Evolutionary conservation across 2,888 invertebrate species (phyloP), one percentile per base, ranked within the genome.

Genomic region (Prenolepis imparis): DNA sequence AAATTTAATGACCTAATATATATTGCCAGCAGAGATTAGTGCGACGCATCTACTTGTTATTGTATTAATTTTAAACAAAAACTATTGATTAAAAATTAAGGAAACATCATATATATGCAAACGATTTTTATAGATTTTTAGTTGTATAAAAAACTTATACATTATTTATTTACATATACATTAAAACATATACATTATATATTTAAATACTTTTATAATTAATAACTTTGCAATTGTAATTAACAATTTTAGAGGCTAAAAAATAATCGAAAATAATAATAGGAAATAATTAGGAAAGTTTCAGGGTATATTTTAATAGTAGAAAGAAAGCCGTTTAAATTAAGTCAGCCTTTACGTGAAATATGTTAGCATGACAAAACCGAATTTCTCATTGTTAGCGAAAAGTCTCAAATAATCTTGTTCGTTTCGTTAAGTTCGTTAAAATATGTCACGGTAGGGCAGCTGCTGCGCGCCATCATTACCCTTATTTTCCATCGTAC

Each of bases 1-100:
- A 78, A 68, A 78, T 68, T 78, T 78, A 78, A 78, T 68, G 68
- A 44, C 32, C 67, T 59, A 24, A 59, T 59, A 68, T 52, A 52
- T 78, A 21, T 59, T 41, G 68, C 41, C 32, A 18, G 8, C 44
- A 18, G 44, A 59, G 59, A 78, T 39, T 59, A 68, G 18, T 39
- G 64, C 39, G 24, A 44, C n/a, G 8, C 18, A 24, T 59, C 15
- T 77, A n/a, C n/a, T 66, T 28, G 32, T n/a, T 57, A n/a, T 28
- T 12, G n/a, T 77, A 77, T 77, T 55, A 55, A 77, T 77, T 66
- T 66, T n/a, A 55, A 24, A n/a, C 5, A 39, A 8, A 52, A 36
- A 64, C 24, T 66, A n/a, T 39, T 11, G 3, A 59, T 73, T n/a
- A 18, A 32, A 28, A 18, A 61, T 61, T 61, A 32, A 72, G 15